Evolutionary conservation across 1,140 invertebrate species (phyloP).

Genomic region (Bombus fervidus): DNA sequence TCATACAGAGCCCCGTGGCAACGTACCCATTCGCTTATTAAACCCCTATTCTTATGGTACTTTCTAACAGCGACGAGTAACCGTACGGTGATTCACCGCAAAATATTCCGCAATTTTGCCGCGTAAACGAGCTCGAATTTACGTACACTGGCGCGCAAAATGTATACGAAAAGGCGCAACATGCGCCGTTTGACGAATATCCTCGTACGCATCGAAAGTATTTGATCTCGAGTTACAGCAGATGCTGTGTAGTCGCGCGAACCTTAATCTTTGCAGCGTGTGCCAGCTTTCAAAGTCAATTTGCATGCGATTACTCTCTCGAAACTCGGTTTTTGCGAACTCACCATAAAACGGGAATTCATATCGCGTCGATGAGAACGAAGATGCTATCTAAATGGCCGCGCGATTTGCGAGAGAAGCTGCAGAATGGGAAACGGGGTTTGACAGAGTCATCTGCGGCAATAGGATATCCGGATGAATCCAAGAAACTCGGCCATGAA

Average conservation of each 20-base stretch:
- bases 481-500: too few relatives aligned
- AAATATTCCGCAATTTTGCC: conserved; percentile 3
- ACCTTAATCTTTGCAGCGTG: conserved; percentile 50
- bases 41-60: neutral
- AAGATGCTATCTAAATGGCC: neutral
- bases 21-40: conserved; percentile 9
- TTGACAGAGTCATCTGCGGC: too few relatives aligned
- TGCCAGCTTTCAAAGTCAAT: conserved; percentile 53
- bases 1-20: neutral
- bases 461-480: neutral
- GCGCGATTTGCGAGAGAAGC: neutral
- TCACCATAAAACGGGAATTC: neutral
- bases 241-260: conserved; percentile 26
- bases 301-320: conserved; percentile 53
- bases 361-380: neutral
- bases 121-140: neutral
- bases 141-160: neutral
- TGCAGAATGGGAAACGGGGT: neutral
- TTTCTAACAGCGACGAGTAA: conserved; percentile 5
- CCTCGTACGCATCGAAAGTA: conserved; percentile 20
- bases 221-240: conserved; percentile 4
- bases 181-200: conserved; percentile 37
- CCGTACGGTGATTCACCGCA: neutral
- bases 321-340: conserved; percentile 1
- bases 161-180: conserved; percentile 29